These are phyloP conservation scores for Hydropotes inermis DNA, from an alignment of 2,113 vertebrate species.

Conservation along the genomic window DNA sequence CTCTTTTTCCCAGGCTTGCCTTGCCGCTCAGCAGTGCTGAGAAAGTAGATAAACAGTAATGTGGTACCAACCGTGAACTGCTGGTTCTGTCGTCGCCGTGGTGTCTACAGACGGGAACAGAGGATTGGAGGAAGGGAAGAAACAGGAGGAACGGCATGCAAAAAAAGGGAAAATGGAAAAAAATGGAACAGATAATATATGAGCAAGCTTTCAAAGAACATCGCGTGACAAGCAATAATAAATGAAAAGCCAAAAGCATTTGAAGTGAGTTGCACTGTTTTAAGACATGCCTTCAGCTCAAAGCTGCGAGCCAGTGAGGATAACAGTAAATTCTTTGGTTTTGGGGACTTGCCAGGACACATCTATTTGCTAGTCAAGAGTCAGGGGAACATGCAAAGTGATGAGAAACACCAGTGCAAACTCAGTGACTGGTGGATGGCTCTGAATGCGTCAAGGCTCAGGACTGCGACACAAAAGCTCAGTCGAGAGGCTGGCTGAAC, in stretches of 20 bases:
- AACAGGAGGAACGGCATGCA: constrained; percentile 91
- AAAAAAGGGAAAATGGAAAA: constrained; percentile 91
- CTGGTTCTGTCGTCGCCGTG: constrained; percentile 88
- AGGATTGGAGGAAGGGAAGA: constrained; percentile 90
- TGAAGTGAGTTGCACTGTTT: constrained; percentile 90
- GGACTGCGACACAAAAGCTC: constrained; percentile 45
- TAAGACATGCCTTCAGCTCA: constrained; percentile 86
- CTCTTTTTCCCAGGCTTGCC: constrained; percentile 83
- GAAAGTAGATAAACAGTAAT: constrained; percentile 87
- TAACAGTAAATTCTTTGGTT: constrained; percentile 78
- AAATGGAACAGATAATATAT: constrained; percentile 93
- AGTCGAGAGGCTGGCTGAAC: background rate
- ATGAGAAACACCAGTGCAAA: constrained; percentile 75
- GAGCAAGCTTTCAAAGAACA: constrained; percentile 90
- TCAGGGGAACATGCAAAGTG: constrained; percentile 77
- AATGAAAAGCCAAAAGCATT: constrained; percentile 89
- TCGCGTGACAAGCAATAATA: constrained; percentile 88
- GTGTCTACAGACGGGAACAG: constrained; percentile 91
- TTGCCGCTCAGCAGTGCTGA: constrained; percentile 85
- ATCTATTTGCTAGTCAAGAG: constrained; percentile 71
- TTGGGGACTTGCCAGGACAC: constrained; percentile 74
- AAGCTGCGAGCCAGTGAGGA: constrained; percentile 84
- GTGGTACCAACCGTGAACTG: constrained; percentile 92
- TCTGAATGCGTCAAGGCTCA: constrained; percentile 74
- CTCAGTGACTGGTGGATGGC: constrained; percentile 18